Conservation (phyloP, 1,140 invertebrate genomes). For the Cydia amplana region DNA sequence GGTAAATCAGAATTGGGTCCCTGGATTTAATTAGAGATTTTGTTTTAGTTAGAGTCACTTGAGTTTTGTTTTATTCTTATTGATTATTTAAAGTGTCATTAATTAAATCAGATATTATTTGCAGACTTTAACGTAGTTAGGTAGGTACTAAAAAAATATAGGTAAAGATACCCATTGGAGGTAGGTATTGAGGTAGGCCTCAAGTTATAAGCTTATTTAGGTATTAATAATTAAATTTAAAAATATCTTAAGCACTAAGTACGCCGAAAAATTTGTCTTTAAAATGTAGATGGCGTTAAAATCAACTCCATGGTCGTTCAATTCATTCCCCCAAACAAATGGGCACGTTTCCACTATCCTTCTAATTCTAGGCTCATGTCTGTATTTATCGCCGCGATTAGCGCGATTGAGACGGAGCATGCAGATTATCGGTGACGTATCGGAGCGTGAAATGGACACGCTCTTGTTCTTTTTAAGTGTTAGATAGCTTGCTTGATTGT, state of each 20-base stretch:
- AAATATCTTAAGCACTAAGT: no score
- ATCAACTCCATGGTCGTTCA: neutral
- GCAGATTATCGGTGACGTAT: slow-evolving; percentile 30
- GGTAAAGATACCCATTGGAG: no score
- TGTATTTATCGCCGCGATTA: slow-evolving; percentile 20
- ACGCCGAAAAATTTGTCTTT: no score
- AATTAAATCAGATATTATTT: no score
- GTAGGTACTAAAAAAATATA: no score
- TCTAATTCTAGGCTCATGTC: slow-evolving; percentile 28
- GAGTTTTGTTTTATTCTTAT: neutral
- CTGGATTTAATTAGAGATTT: neutral
- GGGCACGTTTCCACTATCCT: slow-evolving; percentile 10
- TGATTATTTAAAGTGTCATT: no score
- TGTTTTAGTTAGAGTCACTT: neutral
- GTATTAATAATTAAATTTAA: no score
- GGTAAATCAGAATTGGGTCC: no score
- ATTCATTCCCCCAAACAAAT: neutral
- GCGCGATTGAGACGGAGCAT: slow-evolving; percentile 18
- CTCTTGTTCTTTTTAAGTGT: neutral
- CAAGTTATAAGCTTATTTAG: no score
- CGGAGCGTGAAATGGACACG: neutral
- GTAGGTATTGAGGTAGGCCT: no score
- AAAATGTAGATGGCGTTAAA: neutral
- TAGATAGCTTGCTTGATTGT: neutral
- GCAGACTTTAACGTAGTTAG: no score